These are phyloP conservation scores for Nothocercus nigrocapillus DNA, from an alignment of 2,113 vertebrate species.

Conservation along the genomic window DNA sequence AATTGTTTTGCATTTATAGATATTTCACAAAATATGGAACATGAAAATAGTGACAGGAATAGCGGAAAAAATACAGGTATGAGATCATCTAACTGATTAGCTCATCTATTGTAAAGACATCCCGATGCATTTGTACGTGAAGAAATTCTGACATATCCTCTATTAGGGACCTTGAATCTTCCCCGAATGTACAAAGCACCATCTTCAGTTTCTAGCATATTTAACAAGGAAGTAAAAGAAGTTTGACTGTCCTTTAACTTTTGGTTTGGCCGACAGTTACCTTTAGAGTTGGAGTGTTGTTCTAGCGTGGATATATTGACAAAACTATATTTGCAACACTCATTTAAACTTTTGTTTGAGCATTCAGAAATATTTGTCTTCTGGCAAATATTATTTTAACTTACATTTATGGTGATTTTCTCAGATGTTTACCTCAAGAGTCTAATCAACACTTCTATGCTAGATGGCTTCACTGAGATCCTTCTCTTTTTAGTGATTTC, in stretches of 20 bases:
- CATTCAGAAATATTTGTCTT: slow-evolving; percentile 55
- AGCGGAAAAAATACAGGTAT: neutral
- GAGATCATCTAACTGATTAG: neutral
- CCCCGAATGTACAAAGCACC: neutral
- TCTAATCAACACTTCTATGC: slow-evolving; percentile 49
- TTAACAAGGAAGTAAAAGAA: slow-evolving; percentile 20
- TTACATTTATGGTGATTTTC: slow-evolving; percentile 59
- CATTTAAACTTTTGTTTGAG: slow-evolving; percentile 33
- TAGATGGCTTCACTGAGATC: slow-evolving; percentile 34
- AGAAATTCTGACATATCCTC: neutral
- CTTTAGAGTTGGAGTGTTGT: slow-evolving; percentile 12
- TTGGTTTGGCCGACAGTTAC: slow-evolving; percentile 37
- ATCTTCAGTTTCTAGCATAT: neutral
- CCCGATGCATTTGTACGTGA: neutral
- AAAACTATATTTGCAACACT: slow-evolving; percentile 30
- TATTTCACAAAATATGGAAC: neutral
- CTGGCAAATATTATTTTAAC: slow-evolving; percentile 41
- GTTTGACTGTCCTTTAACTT: neutral
- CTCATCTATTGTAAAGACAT: neutral
- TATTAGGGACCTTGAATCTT: neutral
- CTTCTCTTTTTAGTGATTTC: slow-evolving; percentile 38
- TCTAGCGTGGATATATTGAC: slow-evolving; percentile 32
- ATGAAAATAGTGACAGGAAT: neutral
- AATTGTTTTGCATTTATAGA: neutral
- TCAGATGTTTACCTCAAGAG: slow-evolving; percentile 30